Evolutionary conservation across 2,113 vertebrate species (phyloP), one percentile per base, ranked within the genome.

Genomic region (Myotis davidii): DNA sequence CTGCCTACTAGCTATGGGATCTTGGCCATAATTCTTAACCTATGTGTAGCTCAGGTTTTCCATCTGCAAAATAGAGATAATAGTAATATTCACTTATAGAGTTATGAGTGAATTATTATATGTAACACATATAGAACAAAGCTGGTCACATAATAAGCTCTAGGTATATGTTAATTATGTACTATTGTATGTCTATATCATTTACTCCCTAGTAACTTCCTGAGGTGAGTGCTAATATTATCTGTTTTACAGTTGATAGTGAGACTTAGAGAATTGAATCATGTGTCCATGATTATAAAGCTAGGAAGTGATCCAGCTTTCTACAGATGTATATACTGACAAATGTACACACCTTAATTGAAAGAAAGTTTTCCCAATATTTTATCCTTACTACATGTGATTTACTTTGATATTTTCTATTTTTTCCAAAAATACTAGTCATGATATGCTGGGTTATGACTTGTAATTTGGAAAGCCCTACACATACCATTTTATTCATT

Each of bases 391-490:
- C 69, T 88, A 34, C 23, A 81, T 82, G 18, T 39, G 37, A 87
- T 67, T 25, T 70, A 65, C 34, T 59, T 74, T 74, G 67, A 67
- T 82, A 72, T 78, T 91, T 78, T 77, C n/a, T 52, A 6, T 88
- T 81, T 88, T 8, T 45, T 16, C 21, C 27, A 78, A n/a, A 70
- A 84, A n/a, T 20, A 27, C 69, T 59, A 73, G 21, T 65, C 20
- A 27, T 74, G 29, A n/a, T 79, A 12, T 39, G 76, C 0, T 93
- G 14, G 25, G n/a, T 88, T 85, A 29, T 79, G n/a, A 48, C 37
- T 70, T 94, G 16, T 81, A 67, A 85, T 94, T 89, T 88, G n/a
- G 72, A 92, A 92, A 90, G 72, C 32, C 70, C 20, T 72, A 8
- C 64, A 91, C 85, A 67, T 88, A 32, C n/a, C 6, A 13, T 73